These are phyloP conservation scores for Neomorphus geoffroyi DNA, from an alignment of 2,797 vertebrate species.

Conservation along the genomic window DNA sequence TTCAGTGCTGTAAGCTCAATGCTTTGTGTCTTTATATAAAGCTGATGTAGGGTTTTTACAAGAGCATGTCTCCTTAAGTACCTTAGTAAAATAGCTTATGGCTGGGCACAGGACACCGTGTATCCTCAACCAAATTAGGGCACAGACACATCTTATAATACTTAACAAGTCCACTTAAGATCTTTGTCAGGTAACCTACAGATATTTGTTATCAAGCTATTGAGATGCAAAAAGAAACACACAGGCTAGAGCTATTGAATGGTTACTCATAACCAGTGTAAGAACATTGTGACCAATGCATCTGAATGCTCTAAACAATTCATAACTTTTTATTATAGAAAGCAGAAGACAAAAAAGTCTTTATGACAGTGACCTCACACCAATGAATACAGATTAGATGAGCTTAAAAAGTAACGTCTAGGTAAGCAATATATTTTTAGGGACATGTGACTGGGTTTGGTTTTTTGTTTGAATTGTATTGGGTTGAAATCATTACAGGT, in stretches of 20 bases:
- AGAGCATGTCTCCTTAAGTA: neutral
- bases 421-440: neutral
- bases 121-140: neutral
- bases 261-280: neutral
- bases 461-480: neutral
- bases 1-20: neutral
- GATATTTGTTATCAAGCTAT: neutral
- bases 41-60: neutral
- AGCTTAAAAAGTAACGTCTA: neutral
- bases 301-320: neutral
- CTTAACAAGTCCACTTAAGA: neutral
- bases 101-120: neutral
- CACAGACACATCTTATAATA: neutral
- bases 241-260: neutral
- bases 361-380: neutral
- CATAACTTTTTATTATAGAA: neutral
- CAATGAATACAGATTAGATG: neutral
- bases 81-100: rapidly evolving
- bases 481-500: neutral
- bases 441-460: rapidly evolving
- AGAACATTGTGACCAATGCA: neutral
- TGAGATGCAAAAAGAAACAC: neutral
- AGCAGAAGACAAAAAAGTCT: neutral
- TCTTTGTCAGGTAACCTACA: neutral
- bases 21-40: neutral